Conservation (phyloP, 2,888 invertebrate genomes). For the Spialia ferax region DNA sequence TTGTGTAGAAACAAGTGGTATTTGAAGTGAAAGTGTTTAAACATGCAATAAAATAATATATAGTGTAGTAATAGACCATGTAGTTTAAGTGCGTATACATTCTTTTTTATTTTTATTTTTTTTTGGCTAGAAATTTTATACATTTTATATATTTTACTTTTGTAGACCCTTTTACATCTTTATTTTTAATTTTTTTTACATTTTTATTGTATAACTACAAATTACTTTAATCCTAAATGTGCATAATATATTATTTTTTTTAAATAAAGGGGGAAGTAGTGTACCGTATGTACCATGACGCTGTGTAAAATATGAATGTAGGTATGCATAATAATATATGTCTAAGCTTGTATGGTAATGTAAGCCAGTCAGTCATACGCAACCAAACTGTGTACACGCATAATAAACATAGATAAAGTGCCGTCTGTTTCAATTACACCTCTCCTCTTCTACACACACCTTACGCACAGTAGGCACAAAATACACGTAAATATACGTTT, state of each 20-base stretch:
- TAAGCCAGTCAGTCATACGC: not conserved
- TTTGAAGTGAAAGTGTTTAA: not conserved
- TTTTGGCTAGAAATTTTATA: conserved; percentile 3
- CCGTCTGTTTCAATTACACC: not conserved
- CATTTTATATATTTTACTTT: conserved; percentile 1
- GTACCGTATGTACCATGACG: not conserved
- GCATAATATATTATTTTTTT: not conserved
- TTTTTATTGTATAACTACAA: not conserved
- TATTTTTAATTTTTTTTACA: not conserved
- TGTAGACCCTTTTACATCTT: not conserved
- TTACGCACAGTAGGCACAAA: too few relatives aligned
- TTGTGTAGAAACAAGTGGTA: not conserved
- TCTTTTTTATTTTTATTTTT: not conserved
- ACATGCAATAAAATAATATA: too few relatives aligned
- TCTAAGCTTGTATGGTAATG: not conserved
- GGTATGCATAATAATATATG: too few relatives aligned
- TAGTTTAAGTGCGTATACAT: not conserved
- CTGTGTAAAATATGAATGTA: too few relatives aligned
- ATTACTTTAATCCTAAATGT: too few relatives aligned
- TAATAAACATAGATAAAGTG: not conserved
- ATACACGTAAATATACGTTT: too few relatives aligned
- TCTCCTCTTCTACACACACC: not conserved
- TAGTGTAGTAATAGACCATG: not conserved
- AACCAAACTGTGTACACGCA: not conserved
- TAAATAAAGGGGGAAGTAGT: conserved; percentile 8